Evolutionary conservation across 2,888 invertebrate species (phyloP), one percentile per base, ranked within the genome.

Genomic region (Bruchidius siliquastri): DNA sequence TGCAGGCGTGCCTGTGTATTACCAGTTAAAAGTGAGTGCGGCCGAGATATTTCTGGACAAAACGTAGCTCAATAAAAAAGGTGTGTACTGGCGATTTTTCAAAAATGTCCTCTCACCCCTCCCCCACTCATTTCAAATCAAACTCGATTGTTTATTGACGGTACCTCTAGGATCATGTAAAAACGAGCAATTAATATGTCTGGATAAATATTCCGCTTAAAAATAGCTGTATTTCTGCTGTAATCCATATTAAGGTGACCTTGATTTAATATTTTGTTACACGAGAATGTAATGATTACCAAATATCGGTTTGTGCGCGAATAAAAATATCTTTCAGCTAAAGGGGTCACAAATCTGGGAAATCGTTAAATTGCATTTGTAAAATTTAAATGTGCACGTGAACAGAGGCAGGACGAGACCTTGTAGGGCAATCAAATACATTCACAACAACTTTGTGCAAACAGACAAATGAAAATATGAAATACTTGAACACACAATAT

Each of bases 1-100:
- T 87, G 86, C 87, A 87, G 87, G 86, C 86, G 86, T 86, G 86
- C 85, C 86, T 84, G 80, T 82, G 80, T 83, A 81, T 81, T 83
- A 83, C 83, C 82, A 84, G 84, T 84, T 83, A 79, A 82, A 83
- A 84, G 85, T 84, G 85, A 80, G 85, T 84, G 84, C 81, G 83
- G 84, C 82, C 80, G 83, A 83, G 82, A 85, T 84, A 84, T 85
- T 85, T 84, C 81, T 84, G 82, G 84, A 85, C 80, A 84, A 84
- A 83, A 84, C 84, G 78, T 85, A 83, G 81, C 79, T 80, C 78
- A 78, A 76, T 74, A 74, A 74, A 70, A 71, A 73, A 80, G 79
- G 81, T 77, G 78, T 81, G 82, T 82, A 81, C 71, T 71, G 75
- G 77, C 76, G 77, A 75, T 74, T 79, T 77, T 77, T 76, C 73